Percentiles rank a stretch among this genome's conserved stretches.
phyloP scores from a whole-genome alignment of 2,113 vertebrate species.

The rat (Rattus norvegicus) region DNA sequence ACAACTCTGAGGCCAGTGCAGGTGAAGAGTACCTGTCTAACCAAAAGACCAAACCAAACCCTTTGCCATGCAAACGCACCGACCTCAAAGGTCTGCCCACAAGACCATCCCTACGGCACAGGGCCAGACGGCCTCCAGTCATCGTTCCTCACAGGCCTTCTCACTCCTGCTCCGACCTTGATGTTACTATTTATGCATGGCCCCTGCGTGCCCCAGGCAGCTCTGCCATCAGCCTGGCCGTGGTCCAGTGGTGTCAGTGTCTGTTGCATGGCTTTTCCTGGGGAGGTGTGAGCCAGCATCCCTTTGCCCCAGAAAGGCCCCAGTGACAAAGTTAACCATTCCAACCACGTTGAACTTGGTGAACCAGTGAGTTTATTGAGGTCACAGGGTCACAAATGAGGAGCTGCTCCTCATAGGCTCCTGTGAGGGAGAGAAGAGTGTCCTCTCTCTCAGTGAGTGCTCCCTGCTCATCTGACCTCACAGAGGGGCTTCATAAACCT shows the following conservation, averaged over 20 bases:
- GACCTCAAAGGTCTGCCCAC: not conserved
- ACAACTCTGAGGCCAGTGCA: not conserved
- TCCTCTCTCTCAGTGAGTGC: not conserved
- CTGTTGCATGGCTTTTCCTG: not conserved
- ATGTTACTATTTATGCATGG: too few relatives aligned
- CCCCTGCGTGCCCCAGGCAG: not conserved
- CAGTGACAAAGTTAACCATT: not conserved
- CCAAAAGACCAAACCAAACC: not conserved
- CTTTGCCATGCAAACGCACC: not conserved
- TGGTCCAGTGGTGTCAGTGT: fast-evolving
- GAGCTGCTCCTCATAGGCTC: too few relatives aligned
- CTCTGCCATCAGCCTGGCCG: not conserved
- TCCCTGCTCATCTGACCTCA: not conserved
- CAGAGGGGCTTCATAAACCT: too few relatives aligned
- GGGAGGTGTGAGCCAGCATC: not conserved
- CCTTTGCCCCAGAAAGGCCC: not conserved
- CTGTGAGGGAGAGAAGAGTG: not conserved
- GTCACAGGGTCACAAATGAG: not conserved
- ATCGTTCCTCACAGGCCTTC: fast-evolving
- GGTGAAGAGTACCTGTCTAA: not conserved
- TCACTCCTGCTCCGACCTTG: too few relatives aligned
- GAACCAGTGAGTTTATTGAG: not conserved
- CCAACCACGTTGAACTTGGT: not conserved
- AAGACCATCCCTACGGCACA: not conserved
- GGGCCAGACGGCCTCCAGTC: not conserved